Conservation (phyloP, 2,113 vertebrate species). For the Clarias batrachus region DNA sequence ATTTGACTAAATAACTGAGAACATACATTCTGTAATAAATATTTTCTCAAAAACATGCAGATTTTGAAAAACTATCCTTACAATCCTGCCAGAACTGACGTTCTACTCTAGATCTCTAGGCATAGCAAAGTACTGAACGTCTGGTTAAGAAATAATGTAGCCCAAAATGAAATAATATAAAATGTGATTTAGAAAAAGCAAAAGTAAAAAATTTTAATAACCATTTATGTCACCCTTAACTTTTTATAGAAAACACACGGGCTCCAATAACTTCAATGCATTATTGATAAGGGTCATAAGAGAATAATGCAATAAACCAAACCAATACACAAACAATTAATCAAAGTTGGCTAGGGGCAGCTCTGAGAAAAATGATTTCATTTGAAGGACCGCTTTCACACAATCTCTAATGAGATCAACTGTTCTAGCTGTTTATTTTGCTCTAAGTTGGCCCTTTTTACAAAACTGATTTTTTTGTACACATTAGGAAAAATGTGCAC, state of each 20-base stretch:
- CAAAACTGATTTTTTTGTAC: slow-evolving; percentile 41
- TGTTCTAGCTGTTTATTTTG: slow-evolving; percentile 52
- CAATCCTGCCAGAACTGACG: not conserved
- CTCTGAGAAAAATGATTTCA: slow-evolving; percentile 66
- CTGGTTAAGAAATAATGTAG: slow-evolving; percentile 28
- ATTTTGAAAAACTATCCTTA: not conserved
- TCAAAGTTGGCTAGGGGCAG: slow-evolving; percentile 63
- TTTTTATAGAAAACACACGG: slow-evolving; percentile 30
- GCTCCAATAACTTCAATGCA: slow-evolving; percentile 47
- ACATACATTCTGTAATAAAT: not conserved
- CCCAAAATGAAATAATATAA: slow-evolving; percentile 49
- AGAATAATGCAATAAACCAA: slow-evolving; percentile 63
- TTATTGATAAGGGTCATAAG: slow-evolving; percentile 60
- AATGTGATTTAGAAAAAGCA: slow-evolving; percentile 44
- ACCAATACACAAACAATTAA: slow-evolving; percentile 67
- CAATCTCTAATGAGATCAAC: slow-evolving; percentile 65
- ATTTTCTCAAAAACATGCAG: not conserved
- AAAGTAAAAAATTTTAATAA: slow-evolving; percentile 45
- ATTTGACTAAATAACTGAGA: not conserved
- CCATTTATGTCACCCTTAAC: slow-evolving; percentile 45
- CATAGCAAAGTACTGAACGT: not conserved
- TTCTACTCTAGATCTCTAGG: not conserved
- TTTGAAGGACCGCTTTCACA: slow-evolving; percentile 60
- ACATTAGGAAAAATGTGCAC: slow-evolving; percentile 26
- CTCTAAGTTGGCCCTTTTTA: slow-evolving; percentile 55